Base-by-base conservation (phyloP, 35 echinoderm and acorn worm genomes). In the Lytechinus variegatus region DNA sequence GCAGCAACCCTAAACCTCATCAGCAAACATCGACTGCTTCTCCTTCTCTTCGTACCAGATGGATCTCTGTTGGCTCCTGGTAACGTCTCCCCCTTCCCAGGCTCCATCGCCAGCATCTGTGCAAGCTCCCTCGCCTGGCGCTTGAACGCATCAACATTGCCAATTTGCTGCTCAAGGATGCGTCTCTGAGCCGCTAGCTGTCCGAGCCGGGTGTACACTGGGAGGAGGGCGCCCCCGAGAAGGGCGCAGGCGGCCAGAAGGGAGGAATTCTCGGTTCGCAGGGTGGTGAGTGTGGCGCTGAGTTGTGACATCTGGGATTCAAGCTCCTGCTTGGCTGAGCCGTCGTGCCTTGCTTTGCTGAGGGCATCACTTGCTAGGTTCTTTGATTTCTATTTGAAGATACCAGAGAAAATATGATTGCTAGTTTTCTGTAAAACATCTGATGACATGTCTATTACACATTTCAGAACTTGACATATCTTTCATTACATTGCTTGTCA, bases 311-410 rank as follows among this genome's bases (percentile, higher is more conserved):
- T 95, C 79, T 95, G 96, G 16, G 97, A 87, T 53, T 97, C 97
- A 10, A 99, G 95, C 14, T 96, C 97, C 91, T 96, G 93, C 87
- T 97, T 97, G 27, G 96, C 95, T 54, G 97, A 55, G 27, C 95
- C 95, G 4, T 95, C 94, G 8, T 94, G 86, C 28, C 97, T 86
- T 8, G 96, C 95, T 29, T 95, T 96, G 55, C 97, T 88, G 94
- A 95, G 96, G 13, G 97, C 98, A 55, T 99, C 95, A 61, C 97
- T 95, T 27, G 98, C 98, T 16, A 95, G 55, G 8, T 28, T 87
- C 96, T 97, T 94, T 13, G 97, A 96, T 99, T 99, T 99, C 98
- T 99, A 57, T 92, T 27, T 86, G 56, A 87, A 19, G 66, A 79
- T 6, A 24, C 66, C 19, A 79, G 12, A 12, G 10, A n/a, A 72